Conservation (phyloP, 2,797 vertebrate species). For the Clarias pachynema region DNA sequence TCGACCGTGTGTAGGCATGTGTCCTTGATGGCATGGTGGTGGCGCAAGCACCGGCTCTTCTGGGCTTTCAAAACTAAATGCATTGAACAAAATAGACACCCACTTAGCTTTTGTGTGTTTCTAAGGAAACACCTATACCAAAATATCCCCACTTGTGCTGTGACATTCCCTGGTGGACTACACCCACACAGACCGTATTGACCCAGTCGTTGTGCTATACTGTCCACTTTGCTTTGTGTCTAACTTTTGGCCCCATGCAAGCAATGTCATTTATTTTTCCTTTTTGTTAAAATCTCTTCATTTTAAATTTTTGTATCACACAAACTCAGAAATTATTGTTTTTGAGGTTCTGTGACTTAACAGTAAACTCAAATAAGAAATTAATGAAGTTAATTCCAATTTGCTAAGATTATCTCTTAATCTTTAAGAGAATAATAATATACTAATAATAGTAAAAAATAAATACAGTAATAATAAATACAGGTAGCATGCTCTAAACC, state of each 20-base stretch:
- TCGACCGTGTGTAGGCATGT: constrained; percentile 39
- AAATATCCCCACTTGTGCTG: constrained; percentile 21
- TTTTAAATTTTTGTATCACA: neutral
- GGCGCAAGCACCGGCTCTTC: constrained; percentile 21
- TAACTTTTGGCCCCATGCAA: neutral
- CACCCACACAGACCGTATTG: constrained; percentile 32
- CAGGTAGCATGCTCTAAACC: too few relatives aligned
- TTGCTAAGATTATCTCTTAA: neutral
- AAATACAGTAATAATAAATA: too few relatives aligned
- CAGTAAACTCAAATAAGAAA: neutral
- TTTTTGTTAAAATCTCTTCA: neutral
- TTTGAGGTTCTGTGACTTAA: neutral
- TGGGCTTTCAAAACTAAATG: constrained; percentile 34
- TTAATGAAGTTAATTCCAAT: neutral
- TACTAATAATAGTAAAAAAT: neutral
- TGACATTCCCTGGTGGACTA: constrained; percentile 24
- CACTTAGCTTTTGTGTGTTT: constrained; percentile 47
- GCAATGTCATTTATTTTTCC: neutral
- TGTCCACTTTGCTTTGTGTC: neutral
- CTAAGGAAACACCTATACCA: constrained; percentile 45
- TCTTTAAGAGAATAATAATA: neutral
- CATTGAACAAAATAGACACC: constrained; percentile 30
- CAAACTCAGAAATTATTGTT: neutral
- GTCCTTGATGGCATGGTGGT: constrained; percentile 19
- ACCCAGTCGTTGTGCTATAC: constrained; percentile 20